Base-by-base conservation (phyloP, 2,888 invertebrate species). In the Bembecia ichneumoniformis region DNA sequence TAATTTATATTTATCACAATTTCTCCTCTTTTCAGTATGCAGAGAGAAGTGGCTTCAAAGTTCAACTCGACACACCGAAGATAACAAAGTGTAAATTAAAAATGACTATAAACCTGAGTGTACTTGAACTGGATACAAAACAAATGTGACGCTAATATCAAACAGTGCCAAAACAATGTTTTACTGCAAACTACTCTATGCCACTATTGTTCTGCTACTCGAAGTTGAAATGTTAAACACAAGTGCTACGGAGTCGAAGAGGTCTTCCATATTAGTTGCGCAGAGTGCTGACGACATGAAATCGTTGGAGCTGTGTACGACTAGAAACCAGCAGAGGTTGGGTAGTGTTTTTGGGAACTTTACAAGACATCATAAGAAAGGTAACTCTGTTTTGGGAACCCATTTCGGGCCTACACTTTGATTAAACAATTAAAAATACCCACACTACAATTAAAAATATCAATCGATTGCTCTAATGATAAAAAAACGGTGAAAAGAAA, bases 31-130 rank as follows among this genome's bases (percentile, higher is more conserved):
- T 77, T 3, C 81, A 83, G 83, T 75, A 82, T 83, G 47, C 49
- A 47, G 28, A 43, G 13, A 20, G 28, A 46, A 13, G 13, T 20
- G 14, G 20, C 11, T 11, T 46, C 20, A 9, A 34, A 46, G 28
- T n/a, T 15, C 52, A 44, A 53, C 51, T 5, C 58, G 55, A 48
- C 60, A 50, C 54, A 64, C 57, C 15, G 4, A 59, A 78, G 75
- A 71, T 76, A 76, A 65, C 74, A 71, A 17, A 35, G 51, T 50
- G 66, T 63, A 9, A 58, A 63, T n/a, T 52, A 52, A 53, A 55
- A 71, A 82, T 86, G 86, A 87, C 84, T 75, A 86, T 84, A 69
- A 86, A 86, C 70, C 72, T 86, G 66, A 83, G 84, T 78, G 70
- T 66, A 53, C 57, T 59, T 70, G 60, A 66, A 51, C 54, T 56